These are phyloP conservation scores for Podotricha telesiphe DNA, from an alignment of 2,888 invertebrate genomes.

Conservation along the genomic window DNA sequence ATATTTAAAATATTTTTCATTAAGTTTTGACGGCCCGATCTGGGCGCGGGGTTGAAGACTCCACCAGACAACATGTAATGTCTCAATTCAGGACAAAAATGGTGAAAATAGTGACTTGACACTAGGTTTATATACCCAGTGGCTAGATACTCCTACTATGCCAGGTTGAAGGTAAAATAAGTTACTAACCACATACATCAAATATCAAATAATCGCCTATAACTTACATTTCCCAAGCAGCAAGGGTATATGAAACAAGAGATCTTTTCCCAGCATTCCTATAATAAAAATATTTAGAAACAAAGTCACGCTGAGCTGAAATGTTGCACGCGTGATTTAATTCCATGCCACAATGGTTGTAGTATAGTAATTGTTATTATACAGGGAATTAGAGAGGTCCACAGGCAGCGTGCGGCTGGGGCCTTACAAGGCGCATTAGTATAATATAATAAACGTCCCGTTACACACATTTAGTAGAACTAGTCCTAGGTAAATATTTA, in stretches of 20 bases:
- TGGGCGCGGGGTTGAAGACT: no score
- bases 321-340: constrained; percentile 43
- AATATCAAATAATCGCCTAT: no score
- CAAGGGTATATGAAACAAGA: background rate
- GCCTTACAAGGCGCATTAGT: background rate
- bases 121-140: background rate
- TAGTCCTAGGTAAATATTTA: background rate
- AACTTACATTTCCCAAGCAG: no score
- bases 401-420: background rate
- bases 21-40: no score
- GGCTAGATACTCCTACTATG: no score
- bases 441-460: background rate
- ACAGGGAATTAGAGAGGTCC: constrained; percentile 28
- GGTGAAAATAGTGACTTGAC: background rate
- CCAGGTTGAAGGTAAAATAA: no score
- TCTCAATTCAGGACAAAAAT: background rate
- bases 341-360: constrained; percentile 45
- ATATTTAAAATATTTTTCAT: no score
- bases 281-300: constrained; percentile 47
- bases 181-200: no score
- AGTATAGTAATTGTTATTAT: constrained; percentile 45
- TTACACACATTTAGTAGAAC: background rate
- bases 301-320: constrained; percentile 49
- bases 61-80: background rate
- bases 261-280: constrained; percentile 25